Conservation (phyloP, 2,797 vertebrate genomes). For the Eupleurogrammus muticus region DNA sequence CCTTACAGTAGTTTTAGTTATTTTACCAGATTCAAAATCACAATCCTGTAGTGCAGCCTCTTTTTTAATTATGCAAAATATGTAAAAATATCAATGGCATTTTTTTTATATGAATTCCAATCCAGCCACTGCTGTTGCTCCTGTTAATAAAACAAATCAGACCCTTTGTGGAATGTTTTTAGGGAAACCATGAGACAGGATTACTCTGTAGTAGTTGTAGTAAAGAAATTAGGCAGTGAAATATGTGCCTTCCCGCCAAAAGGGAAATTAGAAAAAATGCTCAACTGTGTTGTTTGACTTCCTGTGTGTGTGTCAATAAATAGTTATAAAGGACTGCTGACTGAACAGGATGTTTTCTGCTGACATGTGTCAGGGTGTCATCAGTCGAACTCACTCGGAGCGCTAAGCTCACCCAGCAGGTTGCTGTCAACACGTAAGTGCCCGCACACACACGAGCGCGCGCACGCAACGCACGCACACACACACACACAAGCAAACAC, state of each 20-base stretch:
- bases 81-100: neutral
- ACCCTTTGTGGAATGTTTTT: neutral
- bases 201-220: too few species aligned
- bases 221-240: neutral
- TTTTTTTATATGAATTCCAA: neutral
- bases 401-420: slow-evolving; percentile 76
- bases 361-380: slow-evolving; percentile 78
- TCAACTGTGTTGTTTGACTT: slow-evolving; percentile 44
- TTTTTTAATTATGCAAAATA: neutral
- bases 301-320: slow-evolving; percentile 61
- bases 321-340: slow-evolving; percentile 70
- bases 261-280: slow-evolving; percentile 33
- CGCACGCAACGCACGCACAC: slow-evolving; percentile 30
- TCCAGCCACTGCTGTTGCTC: neutral
- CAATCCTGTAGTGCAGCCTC: neutral
- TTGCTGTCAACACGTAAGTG: slow-evolving; percentile 75
- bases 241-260: slow-evolving; percentile 4
- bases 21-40: neutral
- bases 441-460: slow-evolving; percentile 44
- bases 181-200: neutral
- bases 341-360: slow-evolving; percentile 75
- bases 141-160: neutral
- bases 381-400: slow-evolving; percentile 55
- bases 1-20: too few species aligned
- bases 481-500: slow-evolving; percentile 25